Evolutionary conservation across 2,888 invertebrate genomes (phyloP).

Genomic region (Pemphredon lugubris): DNA sequence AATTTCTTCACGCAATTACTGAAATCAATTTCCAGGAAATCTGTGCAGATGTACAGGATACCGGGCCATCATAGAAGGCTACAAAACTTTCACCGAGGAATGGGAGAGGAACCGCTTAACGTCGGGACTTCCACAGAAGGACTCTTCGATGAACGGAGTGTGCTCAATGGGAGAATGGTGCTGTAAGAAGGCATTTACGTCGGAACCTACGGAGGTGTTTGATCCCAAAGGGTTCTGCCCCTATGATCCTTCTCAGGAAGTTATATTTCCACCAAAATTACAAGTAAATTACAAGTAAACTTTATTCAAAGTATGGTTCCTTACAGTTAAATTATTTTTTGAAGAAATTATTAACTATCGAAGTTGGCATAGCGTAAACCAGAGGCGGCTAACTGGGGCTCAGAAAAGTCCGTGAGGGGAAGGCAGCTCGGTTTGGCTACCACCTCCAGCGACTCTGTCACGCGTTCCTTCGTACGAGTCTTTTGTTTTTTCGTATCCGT

Average conservation of each 20-base stretch:
- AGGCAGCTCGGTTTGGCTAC: too few species aligned
- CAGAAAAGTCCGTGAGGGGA: too few species aligned
- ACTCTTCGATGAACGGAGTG: conserved; percentile 65
- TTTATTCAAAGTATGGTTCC: background rate
- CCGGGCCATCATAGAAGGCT: conserved; percentile 95
- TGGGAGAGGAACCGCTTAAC: conserved; percentile 83
- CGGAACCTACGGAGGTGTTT: conserved; percentile 82
- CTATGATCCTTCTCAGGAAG: conserved; percentile 91
- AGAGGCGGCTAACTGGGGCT: too few species aligned
- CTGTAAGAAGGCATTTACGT: conserved; percentile 80
- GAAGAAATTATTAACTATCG: too few species aligned
- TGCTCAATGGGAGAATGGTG: conserved; percentile 87
- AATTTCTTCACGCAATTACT: too few species aligned
- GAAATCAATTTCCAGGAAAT: conserved; percentile 83
- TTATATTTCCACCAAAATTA: conserved; percentile 95
- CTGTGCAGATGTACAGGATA: conserved; percentile 97
- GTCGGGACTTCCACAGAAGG: conserved; percentile 62
- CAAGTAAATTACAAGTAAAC: conserved; percentile 80
- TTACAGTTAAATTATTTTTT: background rate
- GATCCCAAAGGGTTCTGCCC: conserved; percentile 86
- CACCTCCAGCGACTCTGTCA: too few species aligned
- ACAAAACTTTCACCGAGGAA: conserved; percentile 91
- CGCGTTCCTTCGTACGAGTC: too few species aligned
- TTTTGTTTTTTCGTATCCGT: too few species aligned
- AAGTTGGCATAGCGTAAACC: too few species aligned